Conservation (phyloP, 2,888 invertebrate species). For the Helleia helle region DNA sequence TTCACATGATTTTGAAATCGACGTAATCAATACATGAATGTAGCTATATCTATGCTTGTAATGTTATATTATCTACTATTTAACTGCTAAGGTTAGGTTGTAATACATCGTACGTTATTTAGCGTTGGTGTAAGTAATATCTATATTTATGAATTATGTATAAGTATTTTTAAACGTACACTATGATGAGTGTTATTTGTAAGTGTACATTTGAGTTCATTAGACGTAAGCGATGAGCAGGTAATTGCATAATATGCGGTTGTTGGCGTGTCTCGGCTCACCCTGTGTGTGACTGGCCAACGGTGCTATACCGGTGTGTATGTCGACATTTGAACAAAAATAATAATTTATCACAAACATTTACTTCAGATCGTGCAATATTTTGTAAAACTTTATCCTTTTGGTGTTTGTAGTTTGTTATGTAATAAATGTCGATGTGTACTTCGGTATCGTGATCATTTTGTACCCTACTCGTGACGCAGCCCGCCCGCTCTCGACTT, state of each 20-base stretch:
- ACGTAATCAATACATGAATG: slow-evolving; percentile 33
- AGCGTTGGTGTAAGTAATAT: slow-evolving; percentile 54
- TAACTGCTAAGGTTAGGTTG: slow-evolving; percentile 55
- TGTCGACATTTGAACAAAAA: background rate
- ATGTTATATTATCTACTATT: slow-evolving; percentile 50
- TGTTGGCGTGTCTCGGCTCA: slow-evolving; percentile 17
- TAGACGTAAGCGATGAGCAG: slow-evolving; percentile 36
- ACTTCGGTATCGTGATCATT: background rate
- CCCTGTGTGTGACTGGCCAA: background rate
- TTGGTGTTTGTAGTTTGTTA: background rate
- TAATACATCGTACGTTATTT: slow-evolving; percentile 54
- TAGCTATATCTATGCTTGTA: slow-evolving; percentile 40
- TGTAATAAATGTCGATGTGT: background rate
- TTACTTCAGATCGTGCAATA: background rate
- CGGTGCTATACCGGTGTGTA: background rate
- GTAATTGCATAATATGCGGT: slow-evolving; percentile 15
- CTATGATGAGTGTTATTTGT: slow-evolving; percentile 54
- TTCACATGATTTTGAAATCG: slow-evolving; percentile 33
- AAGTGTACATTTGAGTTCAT: slow-evolving; percentile 65
- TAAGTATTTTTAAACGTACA: slow-evolving; percentile 60
- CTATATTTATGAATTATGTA: slow-evolving; percentile 64
- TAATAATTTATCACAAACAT: background rate
- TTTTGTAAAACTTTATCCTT: background rate
- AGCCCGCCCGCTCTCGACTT: slow-evolving; percentile 28
- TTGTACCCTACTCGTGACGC: slow-evolving; percentile 2